These are phyloP conservation scores for Drosophila sechellia DNA, from an alignment of 1,140 invertebrate genomes.

Conservation along the genomic window DNA sequence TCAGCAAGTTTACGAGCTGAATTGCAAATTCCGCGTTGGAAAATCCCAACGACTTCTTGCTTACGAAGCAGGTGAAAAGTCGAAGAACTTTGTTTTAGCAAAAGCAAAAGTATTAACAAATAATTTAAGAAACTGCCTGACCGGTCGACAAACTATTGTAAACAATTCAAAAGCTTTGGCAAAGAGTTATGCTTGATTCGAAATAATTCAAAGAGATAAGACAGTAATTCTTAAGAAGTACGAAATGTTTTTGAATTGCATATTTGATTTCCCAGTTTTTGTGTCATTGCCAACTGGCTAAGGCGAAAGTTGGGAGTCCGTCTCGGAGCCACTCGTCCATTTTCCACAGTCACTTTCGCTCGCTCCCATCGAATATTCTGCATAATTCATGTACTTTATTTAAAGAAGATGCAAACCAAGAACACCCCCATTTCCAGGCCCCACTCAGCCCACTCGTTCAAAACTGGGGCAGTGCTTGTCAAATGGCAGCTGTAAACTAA, in stretches of 20 bases:
- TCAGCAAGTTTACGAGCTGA: constrained; percentile 68
- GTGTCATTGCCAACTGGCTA: constrained; percentile 31
- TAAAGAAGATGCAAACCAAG: constrained; percentile 62
- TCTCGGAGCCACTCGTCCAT: constrained; percentile 3
- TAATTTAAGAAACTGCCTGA: no score
- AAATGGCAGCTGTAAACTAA: constrained; percentile 72
- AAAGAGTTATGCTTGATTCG: no score
- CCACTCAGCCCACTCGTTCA: constrained; percentile 1
- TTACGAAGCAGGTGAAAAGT: constrained; percentile 21
- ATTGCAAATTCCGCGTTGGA: constrained; percentile 53
- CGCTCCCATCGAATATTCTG: constrained; percentile 44
- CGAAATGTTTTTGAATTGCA: background rate
- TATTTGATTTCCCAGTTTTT: background rate
- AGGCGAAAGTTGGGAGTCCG: constrained; percentile 20
- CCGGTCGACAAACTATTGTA: no score
- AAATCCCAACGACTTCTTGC: constrained; percentile 31
- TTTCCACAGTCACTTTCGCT: constrained; percentile 6
- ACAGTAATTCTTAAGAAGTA: no score
- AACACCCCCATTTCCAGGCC: constrained; percentile 6
- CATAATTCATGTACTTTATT: constrained; percentile 73
- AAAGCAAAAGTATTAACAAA: background rate
- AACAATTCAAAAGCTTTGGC: no score
- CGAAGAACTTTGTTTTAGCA: constrained; percentile 16
- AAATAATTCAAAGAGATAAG: background rate
- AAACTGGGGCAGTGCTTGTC: constrained; percentile 50